Evolutionary conservation across 2,888 invertebrate genomes (phyloP).

Genomic region (Frankliniella fusca): DNA sequence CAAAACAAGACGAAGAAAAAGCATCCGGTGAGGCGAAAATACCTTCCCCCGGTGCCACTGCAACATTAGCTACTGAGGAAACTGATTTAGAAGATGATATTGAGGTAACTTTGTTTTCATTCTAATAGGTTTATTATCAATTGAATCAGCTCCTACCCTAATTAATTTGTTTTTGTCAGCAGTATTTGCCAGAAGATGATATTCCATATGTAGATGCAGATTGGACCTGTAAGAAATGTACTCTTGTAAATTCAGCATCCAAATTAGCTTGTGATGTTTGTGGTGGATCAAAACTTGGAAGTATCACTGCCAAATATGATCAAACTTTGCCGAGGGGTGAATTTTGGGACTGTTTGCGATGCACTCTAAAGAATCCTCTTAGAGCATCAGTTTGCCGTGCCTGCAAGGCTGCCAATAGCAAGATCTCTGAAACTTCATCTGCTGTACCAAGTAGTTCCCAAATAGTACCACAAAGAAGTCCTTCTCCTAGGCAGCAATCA

Average conservation of each 20-base stretch:
- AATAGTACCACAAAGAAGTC: slow-evolving; percentile 49
- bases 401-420: slow-evolving; percentile 60
- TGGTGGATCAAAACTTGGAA: slow-evolving; percentile 74
- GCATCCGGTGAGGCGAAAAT: slow-evolving; percentile 31
- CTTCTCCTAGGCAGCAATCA: slow-evolving; percentile 50
- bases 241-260: slow-evolving; percentile 70
- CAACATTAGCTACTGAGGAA: slow-evolving; percentile 46
- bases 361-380: slow-evolving; percentile 76
- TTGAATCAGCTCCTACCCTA: neutral
- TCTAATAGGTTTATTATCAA: slow-evolving; percentile 42
- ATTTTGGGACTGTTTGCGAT: slow-evolving; percentile 75
- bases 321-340: slow-evolving; percentile 67
- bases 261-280: slow-evolving; percentile 78
- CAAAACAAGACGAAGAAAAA: slow-evolving; percentile 40
- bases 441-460: slow-evolving; percentile 39
- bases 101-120: slow-evolving; percentile 47
- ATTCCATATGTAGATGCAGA: slow-evolving; percentile 45
- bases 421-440: slow-evolving; percentile 36
- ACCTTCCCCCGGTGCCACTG: slow-evolving; percentile 36
- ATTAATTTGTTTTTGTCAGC: slow-evolving; percentile 31
- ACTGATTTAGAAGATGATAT: slow-evolving; percentile 62
- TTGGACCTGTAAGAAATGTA: slow-evolving; percentile 87
- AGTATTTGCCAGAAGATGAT: slow-evolving; percentile 43
- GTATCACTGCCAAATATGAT: slow-evolving; percentile 60
- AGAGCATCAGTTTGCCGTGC: slow-evolving; percentile 65